Conservation (phyloP, 1,140 invertebrate genomes). For the Centruroides sculpturatus region DNA sequence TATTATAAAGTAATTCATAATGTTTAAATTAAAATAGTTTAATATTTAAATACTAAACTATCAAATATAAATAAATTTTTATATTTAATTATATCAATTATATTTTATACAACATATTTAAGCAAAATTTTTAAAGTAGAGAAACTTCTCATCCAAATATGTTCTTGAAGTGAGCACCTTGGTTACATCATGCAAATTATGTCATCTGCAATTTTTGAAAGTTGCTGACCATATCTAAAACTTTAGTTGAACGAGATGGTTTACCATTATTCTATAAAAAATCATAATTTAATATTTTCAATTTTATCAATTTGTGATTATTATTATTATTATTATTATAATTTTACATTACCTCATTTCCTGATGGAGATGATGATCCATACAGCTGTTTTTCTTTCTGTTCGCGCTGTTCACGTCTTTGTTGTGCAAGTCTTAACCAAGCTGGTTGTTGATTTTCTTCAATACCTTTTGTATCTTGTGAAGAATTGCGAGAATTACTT, state of each 20-base stretch:
- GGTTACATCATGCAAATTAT: not conserved
- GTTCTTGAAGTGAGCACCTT: no score
- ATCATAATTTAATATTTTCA: not conserved
- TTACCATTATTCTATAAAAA: not conserved
- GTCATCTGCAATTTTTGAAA: constrained; percentile 19
- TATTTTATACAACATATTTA: no score
- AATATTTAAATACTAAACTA: no score
- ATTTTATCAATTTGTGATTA: not conserved
- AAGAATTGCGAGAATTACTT: no score
- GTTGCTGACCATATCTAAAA: constrained; percentile 18
- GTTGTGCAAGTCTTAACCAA: constrained; percentile 37
- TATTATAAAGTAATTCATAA: no score
- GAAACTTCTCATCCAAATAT: no score
- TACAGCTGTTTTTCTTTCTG: constrained; percentile 32
- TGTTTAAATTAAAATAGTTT: no score
- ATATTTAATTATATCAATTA: no score
- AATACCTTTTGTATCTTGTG: no score
- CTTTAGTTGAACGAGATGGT: constrained; percentile 15
- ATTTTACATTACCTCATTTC: constrained; percentile 8
- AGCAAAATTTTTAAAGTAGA: no score
- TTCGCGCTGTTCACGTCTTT: constrained; percentile 56
- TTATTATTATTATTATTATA: not conserved
- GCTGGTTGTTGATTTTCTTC: constrained; percentile 11
- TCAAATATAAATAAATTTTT: no score
- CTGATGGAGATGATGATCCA: constrained; percentile 10